phyloP scores from a whole-genome alignment of 2,888 invertebrate genomes.

The Andrena marginata region DNA sequence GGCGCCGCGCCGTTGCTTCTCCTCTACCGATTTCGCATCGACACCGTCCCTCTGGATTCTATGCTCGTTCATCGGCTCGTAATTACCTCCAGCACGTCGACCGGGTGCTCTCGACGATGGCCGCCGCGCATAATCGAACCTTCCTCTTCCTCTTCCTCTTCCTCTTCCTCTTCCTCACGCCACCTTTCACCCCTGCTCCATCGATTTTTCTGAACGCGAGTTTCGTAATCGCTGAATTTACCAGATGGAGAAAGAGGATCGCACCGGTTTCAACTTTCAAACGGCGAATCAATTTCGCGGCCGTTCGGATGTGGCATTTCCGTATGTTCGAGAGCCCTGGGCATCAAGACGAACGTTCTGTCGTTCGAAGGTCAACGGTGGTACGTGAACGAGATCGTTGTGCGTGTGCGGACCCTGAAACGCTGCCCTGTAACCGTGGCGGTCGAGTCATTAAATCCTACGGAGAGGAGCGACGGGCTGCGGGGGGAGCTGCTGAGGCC shows the following conservation, averaged over 20 bases:
- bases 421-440: neutral
- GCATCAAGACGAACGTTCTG: neutral
- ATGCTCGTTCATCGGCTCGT: constrained; percentile 24
- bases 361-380: neutral
- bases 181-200: no score
- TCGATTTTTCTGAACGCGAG: no score
- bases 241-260: neutral
- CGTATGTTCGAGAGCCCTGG: neutral
- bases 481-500: neutral
- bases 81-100: constrained; percentile 44
- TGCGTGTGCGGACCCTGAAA: no score
- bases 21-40: neutral
- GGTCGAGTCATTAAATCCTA: neutral
- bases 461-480: neutral
- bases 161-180: neutral
- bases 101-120: constrained; percentile 23
- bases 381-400: neutral
- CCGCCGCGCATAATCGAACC: constrained; percentile 17
- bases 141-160: neutral
- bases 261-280: no score
- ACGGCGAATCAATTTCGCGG: neutral
- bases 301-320: neutral
- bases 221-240: neutral
- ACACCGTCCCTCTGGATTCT: neutral
- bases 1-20: constrained; percentile 46